phyloP scores from a whole-genome alignment of 2,888 invertebrate species.

The Synanthedon andrenaeformis region DNA sequence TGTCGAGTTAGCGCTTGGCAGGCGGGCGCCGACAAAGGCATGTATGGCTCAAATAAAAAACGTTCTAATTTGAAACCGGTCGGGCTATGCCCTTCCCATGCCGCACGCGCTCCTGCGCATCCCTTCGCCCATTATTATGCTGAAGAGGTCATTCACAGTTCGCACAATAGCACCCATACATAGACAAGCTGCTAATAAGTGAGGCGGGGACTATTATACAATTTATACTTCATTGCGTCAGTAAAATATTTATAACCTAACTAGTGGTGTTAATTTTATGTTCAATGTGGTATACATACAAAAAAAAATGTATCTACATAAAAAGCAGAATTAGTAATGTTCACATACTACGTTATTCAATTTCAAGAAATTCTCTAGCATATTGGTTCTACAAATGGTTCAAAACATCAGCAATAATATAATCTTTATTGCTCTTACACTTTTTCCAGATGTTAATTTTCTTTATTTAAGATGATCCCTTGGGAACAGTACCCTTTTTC shows the following conservation, averaged over 20 bases:
- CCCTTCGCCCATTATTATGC: constrained; percentile 64
- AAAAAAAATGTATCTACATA: no score
- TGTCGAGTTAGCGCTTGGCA: constrained; percentile 65
- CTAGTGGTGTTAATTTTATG: constrained; percentile 2
- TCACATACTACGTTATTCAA: no score
- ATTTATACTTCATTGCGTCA: not conserved
- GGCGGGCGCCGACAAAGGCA: constrained; percentile 62
- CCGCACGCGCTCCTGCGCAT: constrained; percentile 67
- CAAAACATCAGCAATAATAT: no score
- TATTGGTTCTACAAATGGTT: no score
- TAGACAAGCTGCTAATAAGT: constrained; percentile 43
- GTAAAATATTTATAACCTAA: not conserved
- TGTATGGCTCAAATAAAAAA: constrained; percentile 29
- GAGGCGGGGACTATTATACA: constrained; percentile 24
- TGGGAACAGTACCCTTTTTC: no score
- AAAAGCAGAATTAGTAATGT: no score
- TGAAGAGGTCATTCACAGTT: constrained; percentile 70
- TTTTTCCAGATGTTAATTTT: no score
- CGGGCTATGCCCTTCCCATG: constrained; percentile 53
- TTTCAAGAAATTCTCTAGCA: no score
- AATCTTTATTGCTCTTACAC: no score
- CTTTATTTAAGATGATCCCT: no score
- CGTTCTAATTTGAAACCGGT: constrained; percentile 71
- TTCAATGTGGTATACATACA: not conserved
- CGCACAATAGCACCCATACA: constrained; percentile 59